These are phyloP conservation scores for Pterocles burchelli DNA, from an alignment of 2,113 vertebrate genomes.

Conservation along the genomic window DNA sequence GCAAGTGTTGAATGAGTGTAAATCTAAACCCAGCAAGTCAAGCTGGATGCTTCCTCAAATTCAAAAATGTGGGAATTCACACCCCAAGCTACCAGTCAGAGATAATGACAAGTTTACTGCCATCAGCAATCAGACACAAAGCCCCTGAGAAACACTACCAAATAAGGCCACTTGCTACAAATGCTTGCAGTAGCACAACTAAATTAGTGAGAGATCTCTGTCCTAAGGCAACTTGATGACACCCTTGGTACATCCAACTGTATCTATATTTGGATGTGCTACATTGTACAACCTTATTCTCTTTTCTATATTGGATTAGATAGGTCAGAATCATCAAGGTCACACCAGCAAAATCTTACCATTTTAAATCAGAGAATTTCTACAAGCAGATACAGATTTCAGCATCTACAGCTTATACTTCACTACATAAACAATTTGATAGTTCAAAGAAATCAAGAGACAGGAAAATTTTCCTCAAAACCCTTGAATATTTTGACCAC, in stretches of 20 bases:
- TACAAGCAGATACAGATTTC: not conserved
- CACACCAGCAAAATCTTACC: not conserved
- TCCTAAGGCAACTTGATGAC: not conserved
- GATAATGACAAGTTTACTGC: not conserved
- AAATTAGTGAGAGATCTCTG: not conserved
- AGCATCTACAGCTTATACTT: not conserved
- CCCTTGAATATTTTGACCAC: not conserved
- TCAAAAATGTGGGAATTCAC: not conserved
- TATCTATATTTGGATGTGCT: not conserved
- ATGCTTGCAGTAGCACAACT: not conserved
- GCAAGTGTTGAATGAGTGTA: not conserved
- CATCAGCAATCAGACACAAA: not conserved
- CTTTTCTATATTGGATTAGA: not conserved
- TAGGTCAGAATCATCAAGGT: not conserved
- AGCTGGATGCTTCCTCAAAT: not conserved
- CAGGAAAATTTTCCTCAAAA: not conserved
- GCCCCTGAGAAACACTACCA: not conserved
- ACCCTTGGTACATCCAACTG: not conserved
- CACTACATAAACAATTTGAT: accelerated
- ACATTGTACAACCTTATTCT: not conserved
- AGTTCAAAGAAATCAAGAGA: not conserved
- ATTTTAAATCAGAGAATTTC: not conserved
- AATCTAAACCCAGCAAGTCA: not conserved
- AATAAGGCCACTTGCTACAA: not conserved
- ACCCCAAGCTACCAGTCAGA: not conserved